Conservation (phyloP, 2,888 invertebrate species). For the Sialis lutaria region DNA sequence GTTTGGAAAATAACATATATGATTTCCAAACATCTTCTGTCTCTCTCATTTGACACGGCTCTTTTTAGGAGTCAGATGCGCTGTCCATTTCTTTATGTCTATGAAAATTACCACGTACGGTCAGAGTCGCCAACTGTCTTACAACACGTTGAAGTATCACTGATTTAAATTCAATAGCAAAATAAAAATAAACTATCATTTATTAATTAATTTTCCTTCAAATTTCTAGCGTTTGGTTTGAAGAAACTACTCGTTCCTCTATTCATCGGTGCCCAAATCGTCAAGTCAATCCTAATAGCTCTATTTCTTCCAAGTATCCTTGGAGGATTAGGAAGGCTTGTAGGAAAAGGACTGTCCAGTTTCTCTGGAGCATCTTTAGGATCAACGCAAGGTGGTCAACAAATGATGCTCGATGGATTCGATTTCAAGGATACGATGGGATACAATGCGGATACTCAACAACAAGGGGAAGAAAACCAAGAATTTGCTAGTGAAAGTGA, state of each 20-base stretch:
- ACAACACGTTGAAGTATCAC: too few species aligned
- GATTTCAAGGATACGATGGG: slow-evolving; percentile 46
- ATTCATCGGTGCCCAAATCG: slow-evolving; percentile 63
- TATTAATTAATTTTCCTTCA: slow-evolving; percentile 29
- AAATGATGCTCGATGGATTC: slow-evolving; percentile 39
- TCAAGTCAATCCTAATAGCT: slow-evolving; percentile 67
- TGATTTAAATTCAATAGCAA: too few species aligned
- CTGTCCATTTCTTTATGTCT: too few species aligned
- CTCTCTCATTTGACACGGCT: too few species aligned
- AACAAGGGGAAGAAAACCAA: slow-evolving; percentile 13
- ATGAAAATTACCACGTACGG: too few species aligned
- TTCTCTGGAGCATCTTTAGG: slow-evolving; percentile 37
- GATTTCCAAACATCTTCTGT: too few species aligned
- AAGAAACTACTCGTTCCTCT: slow-evolving; percentile 72
- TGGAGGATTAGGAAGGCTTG: slow-evolving; percentile 65
- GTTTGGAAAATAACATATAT: too few species aligned
- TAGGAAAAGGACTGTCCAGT: slow-evolving; percentile 57
- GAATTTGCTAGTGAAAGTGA: slow-evolving; percentile 30
- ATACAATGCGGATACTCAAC: slow-evolving; percentile 10
- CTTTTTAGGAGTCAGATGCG: too few species aligned
- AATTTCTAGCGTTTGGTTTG: slow-evolving; percentile 57
- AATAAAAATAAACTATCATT: too few species aligned
- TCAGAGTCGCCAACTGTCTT: too few species aligned
- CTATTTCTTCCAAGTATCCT: slow-evolving; percentile 72
- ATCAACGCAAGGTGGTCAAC: slow-evolving; percentile 19